phyloP scores from a whole-genome alignment of 2,113 vertebrate genomes.

The Pogona vitticeps region DNA sequence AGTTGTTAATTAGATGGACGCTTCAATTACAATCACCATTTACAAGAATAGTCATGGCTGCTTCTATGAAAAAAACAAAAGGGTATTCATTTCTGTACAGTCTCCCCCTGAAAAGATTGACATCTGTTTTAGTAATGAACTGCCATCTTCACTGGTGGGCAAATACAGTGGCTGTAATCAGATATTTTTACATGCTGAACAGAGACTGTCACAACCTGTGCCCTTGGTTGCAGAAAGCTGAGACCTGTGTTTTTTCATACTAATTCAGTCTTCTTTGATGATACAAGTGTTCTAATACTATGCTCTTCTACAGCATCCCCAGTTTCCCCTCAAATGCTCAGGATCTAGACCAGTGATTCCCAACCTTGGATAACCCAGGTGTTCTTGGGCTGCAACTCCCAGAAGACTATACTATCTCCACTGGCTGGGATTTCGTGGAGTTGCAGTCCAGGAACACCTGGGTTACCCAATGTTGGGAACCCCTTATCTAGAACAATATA shows the following conservation, averaged over 20 bases:
- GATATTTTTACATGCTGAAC: neutral
- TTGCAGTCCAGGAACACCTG: too few relatives aligned
- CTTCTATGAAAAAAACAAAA: conserved; percentile 79
- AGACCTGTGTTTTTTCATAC: neutral
- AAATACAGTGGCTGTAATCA: neutral
- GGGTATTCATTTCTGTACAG: conserved; percentile 45
- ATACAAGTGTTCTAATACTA: neutral
- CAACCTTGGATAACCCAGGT: too few relatives aligned
- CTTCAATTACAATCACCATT: conserved; percentile 83
- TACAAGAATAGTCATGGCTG: conserved; percentile 77
- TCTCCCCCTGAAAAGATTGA: conserved; percentile 24
- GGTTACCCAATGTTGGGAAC: too few relatives aligned
- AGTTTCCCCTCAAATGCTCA: neutral
- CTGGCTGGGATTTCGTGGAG: too few relatives aligned
- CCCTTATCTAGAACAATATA: too few relatives aligned
- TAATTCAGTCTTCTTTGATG: neutral
- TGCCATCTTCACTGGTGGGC: conserved; percentile 31
- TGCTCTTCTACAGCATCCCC: neutral
- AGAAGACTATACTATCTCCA: too few relatives aligned
- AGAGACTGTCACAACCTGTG: neutral
- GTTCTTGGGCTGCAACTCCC: too few relatives aligned
- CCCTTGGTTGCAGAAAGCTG: neutral
- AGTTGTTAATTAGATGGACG: conserved; percentile 95
- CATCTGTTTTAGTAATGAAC: conserved; percentile 21
- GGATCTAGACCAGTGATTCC: neutral